Evolutionary conservation across 2,113 vertebrate genomes (phyloP).

Genomic region (Ahaetulla prasina): DNA sequence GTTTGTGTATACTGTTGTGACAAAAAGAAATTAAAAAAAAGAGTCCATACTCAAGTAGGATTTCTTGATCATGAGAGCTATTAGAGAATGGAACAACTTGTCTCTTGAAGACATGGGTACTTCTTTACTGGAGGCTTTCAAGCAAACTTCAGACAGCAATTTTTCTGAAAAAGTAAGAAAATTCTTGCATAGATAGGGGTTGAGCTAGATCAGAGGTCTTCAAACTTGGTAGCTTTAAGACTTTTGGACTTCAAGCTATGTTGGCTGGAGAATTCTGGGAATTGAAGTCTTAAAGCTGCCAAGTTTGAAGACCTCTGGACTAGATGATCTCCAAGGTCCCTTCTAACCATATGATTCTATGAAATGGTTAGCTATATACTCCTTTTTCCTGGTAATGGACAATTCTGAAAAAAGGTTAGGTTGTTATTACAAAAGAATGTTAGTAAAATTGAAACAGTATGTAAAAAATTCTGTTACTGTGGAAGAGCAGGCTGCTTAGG

Average conservation of each 20-base stretch:
- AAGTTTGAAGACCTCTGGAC: too few species aligned
- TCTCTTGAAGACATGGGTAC: not conserved
- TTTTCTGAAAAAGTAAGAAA: not conserved
- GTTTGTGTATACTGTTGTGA: too few species aligned
- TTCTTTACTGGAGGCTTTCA: not conserved
- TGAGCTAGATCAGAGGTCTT: too few species aligned
- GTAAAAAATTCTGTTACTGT: conserved; percentile 42
- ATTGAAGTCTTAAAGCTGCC: too few species aligned
- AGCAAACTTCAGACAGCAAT: not conserved
- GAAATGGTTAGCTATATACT: not conserved
- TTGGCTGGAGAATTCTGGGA: too few species aligned
- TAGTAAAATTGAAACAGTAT: conserved; percentile 42
- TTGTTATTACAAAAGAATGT: conserved; percentile 32
- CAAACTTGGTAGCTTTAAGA: too few species aligned
- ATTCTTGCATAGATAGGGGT: not conserved
- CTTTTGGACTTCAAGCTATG: too few species aligned
- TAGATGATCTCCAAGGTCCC: not conserved
- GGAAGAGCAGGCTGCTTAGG: not conserved
- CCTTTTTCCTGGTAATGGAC: conserved; percentile 16
- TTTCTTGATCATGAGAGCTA: not conserved
- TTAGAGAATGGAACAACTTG: not conserved
- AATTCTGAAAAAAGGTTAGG: conserved; percentile 36
- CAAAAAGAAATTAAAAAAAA: too few species aligned
- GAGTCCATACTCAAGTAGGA: not conserved
- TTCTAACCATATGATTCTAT: not conserved